Evolutionary conservation across 2,888 invertebrate genomes (phyloP), one percentile per base, ranked within the genome.

Genomic region (Watsonalla cultraria): DNA sequence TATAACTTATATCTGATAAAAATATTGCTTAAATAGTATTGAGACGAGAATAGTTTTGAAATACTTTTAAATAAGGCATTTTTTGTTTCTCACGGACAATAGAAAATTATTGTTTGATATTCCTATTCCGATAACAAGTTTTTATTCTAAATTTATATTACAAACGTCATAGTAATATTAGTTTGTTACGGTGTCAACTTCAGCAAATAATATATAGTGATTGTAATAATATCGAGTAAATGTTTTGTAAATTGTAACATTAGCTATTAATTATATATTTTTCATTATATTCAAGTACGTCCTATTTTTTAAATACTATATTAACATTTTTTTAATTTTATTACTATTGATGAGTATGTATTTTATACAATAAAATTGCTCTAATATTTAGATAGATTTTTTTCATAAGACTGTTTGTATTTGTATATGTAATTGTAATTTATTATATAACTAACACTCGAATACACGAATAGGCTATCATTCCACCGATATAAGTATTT

Each of bases 401-500:
- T 80, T 80, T 77, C 70, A 76, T 80, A 87, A 88, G 89, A 88
- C 88, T 89, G 89, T 86, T 84, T 71, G 70, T 79, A 75, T 78
- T 68, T 76, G 78, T 74, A 77, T 70, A 74, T 77, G 74, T 78
- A 70, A 75, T 77, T 78, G 70, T 74, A 70, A 72, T 70, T 65
- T 70, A 71, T 63, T 77, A 78, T 77, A 74, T 77, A 74, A 70
- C 68, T 82, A 76, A 80, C 78, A 71, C 84, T 86, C 80, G 80
- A 86, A 84, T 86, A 80, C 74, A 74, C 72, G 61, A 62, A 68
- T 70, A 68, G 76, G 65, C 72, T 73, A 82, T 74, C 86, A 90
- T 90, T 90, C 90, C 90, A 90, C 90, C 90, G 90, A 88, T 57
- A 77, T 77, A 78, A 83, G 79, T 84, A 82, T 85, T 84, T 73